A percentile compares a stretch with the other conserved stretches of the same genome.
These are phyloP conservation scores for Eremobia ochroleuca DNA, from an alignment of 2,888 invertebrate species.

Conservation along the genomic window DNA sequence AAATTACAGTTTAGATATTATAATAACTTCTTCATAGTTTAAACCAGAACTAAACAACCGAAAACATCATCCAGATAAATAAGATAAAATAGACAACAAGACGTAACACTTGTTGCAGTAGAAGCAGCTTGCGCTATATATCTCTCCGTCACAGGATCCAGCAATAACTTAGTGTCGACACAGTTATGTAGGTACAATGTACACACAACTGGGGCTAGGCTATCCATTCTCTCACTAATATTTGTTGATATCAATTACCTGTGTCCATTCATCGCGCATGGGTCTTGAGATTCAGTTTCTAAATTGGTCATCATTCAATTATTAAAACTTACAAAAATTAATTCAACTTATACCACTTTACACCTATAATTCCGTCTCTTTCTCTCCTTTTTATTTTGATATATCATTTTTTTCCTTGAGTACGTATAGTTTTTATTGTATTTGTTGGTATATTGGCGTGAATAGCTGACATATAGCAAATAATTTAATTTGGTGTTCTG, in stretches of 20 bases:
- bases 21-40: background rate
- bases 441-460: too few species aligned
- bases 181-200: constrained; percentile 49
- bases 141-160: constrained; percentile 42
- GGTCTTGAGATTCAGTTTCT: background rate
- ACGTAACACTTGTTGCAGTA: constrained; percentile 60
- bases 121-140: constrained; percentile 45
- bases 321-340: background rate
- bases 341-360: background rate
- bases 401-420: too few species aligned
- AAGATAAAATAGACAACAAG: constrained; percentile 22
- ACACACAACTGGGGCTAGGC: constrained; percentile 41
- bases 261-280: background rate
- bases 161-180: constrained; percentile 58
- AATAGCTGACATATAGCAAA: too few species aligned
- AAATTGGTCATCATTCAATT: background rate
- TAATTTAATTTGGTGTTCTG: too few species aligned
- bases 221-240: constrained; percentile 29
- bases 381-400: background rate
- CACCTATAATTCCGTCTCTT: background rate
- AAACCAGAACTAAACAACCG: background rate
- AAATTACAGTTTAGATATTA: background rate
- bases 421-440: too few species aligned
- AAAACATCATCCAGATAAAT: constrained; percentile 20
- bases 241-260: constrained; percentile 32